These are phyloP conservation scores for Troilus luridus DNA, from an alignment of 2,888 invertebrate genomes.

Conservation along the genomic window DNA sequence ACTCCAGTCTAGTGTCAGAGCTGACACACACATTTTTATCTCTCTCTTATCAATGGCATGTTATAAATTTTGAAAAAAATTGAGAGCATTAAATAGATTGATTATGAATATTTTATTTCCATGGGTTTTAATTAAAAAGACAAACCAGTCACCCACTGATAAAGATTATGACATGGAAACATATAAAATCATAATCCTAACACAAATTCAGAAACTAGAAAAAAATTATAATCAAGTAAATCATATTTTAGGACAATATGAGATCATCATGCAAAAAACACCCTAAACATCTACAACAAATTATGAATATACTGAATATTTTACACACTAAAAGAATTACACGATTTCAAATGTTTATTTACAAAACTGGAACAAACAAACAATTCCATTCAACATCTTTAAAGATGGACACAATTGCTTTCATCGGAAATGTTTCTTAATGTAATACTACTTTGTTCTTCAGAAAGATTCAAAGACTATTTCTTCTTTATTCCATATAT, in stretches of 20 bases:
- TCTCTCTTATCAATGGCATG: no score
- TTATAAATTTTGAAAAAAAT: no score
- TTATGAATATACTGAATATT: conserved; percentile 35
- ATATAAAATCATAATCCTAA: not conserved
- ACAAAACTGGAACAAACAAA: not conserved
- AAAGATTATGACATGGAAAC: not conserved
- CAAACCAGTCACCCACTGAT: not conserved
- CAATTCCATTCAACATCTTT: not conserved
- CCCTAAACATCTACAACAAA: not conserved
- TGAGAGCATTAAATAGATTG: no score
- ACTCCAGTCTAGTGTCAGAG: no score
- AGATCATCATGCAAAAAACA: no score
- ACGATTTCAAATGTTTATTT: conserved; percentile 1
- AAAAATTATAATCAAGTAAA: not conserved
- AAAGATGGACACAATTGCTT: not conserved
- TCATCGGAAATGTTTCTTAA: not conserved
- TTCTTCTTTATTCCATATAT: conserved; percentile 8
- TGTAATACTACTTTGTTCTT: not conserved
- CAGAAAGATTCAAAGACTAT: conserved; percentile 8
- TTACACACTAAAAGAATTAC: conserved; percentile 4
- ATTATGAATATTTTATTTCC: no score
- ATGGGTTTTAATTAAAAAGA: not conserved
- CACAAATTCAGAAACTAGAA: not conserved
- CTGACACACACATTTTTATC: no score
- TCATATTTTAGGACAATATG: not conserved